Conservation (phyloP, 2,797 vertebrate species). For the Crocidura indochinensis region DNA sequence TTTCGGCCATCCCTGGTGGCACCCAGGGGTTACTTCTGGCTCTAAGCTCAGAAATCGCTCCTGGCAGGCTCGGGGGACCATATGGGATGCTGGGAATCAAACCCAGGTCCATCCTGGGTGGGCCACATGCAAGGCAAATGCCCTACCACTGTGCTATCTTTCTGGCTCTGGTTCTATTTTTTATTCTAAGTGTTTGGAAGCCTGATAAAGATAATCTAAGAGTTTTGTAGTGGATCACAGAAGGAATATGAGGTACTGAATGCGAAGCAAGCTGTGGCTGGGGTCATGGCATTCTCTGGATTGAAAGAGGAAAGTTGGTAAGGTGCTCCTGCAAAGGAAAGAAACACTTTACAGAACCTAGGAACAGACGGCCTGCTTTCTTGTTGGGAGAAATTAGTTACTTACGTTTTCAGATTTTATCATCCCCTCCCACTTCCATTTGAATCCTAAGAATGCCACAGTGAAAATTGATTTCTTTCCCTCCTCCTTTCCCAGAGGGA, state of each 20-base stretch:
- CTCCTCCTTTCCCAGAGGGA: constrained; percentile 74
- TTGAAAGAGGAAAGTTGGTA: not conserved
- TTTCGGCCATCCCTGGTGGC: no score
- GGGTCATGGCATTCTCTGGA: not conserved
- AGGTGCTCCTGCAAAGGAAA: constrained; percentile 29
- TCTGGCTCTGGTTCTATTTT: not conserved
- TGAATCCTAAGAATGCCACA: constrained; percentile 75
- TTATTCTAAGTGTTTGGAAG: constrained; percentile 54
- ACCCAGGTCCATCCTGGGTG: no score
- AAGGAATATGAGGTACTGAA: not conserved
- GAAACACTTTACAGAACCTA: constrained; percentile 18
- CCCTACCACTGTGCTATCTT: no score
- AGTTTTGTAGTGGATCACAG: constrained; percentile 6
- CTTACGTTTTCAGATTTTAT: constrained; percentile 70
- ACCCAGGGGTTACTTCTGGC: no score
- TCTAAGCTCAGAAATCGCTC: no score
- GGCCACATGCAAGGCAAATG: no score
- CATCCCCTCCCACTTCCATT: constrained; percentile 39
- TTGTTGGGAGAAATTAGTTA: constrained; percentile 66
- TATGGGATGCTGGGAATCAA: no score
- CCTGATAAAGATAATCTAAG: not conserved
- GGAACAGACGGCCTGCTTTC: constrained; percentile 15
- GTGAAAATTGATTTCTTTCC: constrained; percentile 80
- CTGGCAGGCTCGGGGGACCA: no score
- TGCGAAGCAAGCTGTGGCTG: not conserved